phyloP scores from a whole-genome alignment of 1,140 invertebrate genomes.

The Neodiprion pinetum region DNA sequence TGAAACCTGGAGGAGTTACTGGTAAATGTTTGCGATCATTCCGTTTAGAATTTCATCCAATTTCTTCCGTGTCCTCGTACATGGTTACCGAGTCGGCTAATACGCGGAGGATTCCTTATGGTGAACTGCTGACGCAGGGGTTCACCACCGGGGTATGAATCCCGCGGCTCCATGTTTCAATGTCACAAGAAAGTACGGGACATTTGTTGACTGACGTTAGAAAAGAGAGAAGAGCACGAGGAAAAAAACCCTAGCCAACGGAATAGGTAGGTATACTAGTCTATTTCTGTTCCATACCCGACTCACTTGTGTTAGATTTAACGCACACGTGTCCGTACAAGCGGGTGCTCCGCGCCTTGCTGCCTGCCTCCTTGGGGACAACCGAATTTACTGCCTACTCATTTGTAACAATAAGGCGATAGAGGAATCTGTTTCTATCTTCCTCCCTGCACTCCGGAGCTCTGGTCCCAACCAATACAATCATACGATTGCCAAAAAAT shows the following conservation, averaged over 20 bases:
- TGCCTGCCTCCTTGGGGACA: no score
- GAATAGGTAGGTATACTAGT: no score
- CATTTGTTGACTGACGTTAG: conserved; percentile 7
- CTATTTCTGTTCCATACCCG: no score
- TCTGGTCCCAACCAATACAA: no score
- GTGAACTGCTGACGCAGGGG: conserved; percentile 3
- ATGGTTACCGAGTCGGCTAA: background rate
- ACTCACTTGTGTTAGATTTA: no score
- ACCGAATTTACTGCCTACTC: background rate
- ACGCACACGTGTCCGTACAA: no score
- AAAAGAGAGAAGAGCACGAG: no score
- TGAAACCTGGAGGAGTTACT: background rate
- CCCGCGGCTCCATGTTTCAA: background rate
- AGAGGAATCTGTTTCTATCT: no score
- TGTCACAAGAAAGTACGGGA: background rate
- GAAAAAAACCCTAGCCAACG: background rate
- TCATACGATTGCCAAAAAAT: no score
- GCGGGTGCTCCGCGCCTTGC: no score
- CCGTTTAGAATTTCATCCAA: conserved; percentile 7
- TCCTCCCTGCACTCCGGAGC: no score
- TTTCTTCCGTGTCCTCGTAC: background rate
- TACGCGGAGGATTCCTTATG: background rate
- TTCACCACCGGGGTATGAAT: no score
- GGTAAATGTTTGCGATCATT: background rate
- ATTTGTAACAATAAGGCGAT: background rate